Conservation (phyloP, 2,113 vertebrate species). For the Microcebus jonahi region DNA sequence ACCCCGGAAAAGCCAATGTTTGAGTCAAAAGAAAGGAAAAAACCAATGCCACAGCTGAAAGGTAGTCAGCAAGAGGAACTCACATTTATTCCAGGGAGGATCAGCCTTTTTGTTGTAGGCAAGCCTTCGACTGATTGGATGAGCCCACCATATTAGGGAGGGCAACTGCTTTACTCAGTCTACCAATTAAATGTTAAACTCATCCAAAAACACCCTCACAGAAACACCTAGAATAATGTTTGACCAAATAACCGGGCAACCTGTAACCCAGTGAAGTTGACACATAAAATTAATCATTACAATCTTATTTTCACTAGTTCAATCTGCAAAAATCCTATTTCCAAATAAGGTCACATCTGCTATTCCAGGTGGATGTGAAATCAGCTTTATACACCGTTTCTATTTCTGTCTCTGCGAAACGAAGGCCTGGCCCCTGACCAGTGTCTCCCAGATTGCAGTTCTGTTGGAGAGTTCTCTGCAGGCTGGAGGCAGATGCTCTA, state of each 20-base stretch:
- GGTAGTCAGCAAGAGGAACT: neutral
- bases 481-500: neutral
- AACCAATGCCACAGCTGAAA: neutral
- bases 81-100: neutral
- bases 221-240: neutral
- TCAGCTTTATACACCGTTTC: neutral
- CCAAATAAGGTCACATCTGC: neutral
- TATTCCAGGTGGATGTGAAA: neutral
- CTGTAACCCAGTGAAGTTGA: neutral
- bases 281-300: neutral
- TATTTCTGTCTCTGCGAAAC: neutral
- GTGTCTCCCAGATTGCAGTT: rapidly evolving
- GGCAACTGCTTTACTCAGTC: neutral
- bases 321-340: neutral
- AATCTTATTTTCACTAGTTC: neutral
- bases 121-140: neutral
- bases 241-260: neutral
- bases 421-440: rapidly evolving
- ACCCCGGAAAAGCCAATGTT: neutral
- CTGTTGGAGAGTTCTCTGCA: neutral
- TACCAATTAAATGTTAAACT: neutral
- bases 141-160: neutral
- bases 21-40: neutral
- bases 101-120: neutral
- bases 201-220: neutral